These are phyloP conservation scores for Chymomyza fuscimana DNA, from an alignment of 2,888 invertebrate genomes.

Conservation along the genomic window DNA sequence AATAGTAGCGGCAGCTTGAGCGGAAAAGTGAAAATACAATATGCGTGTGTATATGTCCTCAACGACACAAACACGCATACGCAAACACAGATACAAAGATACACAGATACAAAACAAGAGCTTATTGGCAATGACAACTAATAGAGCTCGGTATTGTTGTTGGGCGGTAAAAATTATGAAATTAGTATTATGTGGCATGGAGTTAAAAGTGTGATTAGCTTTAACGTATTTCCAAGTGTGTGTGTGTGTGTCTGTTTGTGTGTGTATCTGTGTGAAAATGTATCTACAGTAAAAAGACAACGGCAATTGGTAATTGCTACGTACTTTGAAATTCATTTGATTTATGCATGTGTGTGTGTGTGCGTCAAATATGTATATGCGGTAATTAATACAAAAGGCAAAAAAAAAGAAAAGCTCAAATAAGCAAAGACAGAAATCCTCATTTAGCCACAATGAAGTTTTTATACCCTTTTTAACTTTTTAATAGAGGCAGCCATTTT, in stretches of 20 bases:
- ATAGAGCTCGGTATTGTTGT: conserved; percentile 21
- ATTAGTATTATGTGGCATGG: conserved; percentile 74
- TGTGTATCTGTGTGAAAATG: too few relatives aligned
- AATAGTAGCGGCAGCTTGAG: conserved; percentile 16
- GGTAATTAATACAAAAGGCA: neutral
- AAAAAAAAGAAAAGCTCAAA: neutral
- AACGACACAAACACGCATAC: neutral
- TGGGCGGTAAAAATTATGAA: conserved; percentile 65
- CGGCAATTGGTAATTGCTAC: neutral
- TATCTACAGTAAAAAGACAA: neutral
- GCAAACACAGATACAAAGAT: neutral
- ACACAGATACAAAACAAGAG: neutral
- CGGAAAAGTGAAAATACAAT: conserved; percentile 48
- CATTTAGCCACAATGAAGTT: too few relatives aligned
- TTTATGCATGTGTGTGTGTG: neutral
- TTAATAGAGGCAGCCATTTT: too few relatives aligned
- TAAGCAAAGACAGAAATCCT: neutral
- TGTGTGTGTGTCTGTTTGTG: too few relatives aligned
- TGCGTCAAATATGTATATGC: neutral
- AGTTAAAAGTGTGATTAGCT: conserved; percentile 73
- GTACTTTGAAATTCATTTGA: neutral
- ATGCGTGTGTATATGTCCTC: neutral
- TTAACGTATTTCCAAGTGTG: conserved; percentile 41
- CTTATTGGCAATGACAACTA: conserved; percentile 4
- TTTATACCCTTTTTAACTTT: too few relatives aligned